A percentile compares a stretch with the other conserved stretches of the same genome.
These are phyloP conservation scores for Cervus canadensis DNA, from an alignment of 2,113 vertebrate species.

Conservation along the genomic window DNA sequence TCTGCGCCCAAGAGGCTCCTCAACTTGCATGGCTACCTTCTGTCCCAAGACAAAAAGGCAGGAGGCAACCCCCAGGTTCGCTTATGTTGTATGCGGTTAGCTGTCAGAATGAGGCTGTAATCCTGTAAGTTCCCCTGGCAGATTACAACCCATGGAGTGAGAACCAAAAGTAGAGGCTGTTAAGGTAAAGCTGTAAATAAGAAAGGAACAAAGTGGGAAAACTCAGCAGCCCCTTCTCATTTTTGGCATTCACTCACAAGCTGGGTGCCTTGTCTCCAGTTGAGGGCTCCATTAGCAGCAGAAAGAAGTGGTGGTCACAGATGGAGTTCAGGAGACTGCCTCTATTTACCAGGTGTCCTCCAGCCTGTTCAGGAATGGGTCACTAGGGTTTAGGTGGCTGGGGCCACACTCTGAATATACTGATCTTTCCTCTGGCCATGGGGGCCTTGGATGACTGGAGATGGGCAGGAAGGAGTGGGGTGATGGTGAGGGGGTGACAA, in stretches of 20 bases:
- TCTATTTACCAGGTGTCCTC: background rate
- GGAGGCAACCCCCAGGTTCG: background rate
- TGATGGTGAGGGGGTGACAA: background rate
- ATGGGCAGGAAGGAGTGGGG: background rate
- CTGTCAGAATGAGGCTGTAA: background rate
- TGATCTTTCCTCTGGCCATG: background rate
- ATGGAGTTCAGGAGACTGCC: background rate
- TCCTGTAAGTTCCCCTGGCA: conserved; percentile 41
- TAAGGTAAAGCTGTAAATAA: conserved; percentile 20
- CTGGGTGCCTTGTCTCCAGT: background rate
- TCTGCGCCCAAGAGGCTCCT: background rate
- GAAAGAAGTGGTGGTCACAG: background rate
- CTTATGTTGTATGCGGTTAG: background rate
- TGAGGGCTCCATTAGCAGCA: background rate
- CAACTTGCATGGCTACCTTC: background rate
- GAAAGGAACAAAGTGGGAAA: background rate
- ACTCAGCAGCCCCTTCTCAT: background rate
- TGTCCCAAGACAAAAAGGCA: background rate
- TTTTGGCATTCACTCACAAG: background rate
- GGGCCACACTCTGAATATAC: background rate
- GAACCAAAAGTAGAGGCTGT: background rate
- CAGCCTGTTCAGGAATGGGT: background rate
- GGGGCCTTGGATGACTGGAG: background rate
- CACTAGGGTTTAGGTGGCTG: background rate
- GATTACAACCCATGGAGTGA: background rate